These are phyloP conservation scores for Macrophya alboannulata DNA, from an alignment of 2,888 invertebrate genomes.

Conservation along the genomic window DNA sequence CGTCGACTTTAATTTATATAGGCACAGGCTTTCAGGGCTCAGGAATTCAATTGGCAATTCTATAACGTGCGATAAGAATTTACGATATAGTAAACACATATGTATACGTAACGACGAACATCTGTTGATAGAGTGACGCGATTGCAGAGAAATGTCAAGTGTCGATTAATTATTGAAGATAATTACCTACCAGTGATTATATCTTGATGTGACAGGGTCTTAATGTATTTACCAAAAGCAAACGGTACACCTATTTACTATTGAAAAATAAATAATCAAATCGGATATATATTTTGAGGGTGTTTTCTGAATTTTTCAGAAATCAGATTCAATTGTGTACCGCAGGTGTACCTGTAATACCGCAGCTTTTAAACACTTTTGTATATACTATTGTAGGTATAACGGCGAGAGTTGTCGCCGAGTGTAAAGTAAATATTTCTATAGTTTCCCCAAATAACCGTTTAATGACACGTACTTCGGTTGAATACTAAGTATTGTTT, in stretches of 20 bases:
- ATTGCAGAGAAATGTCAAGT: constrained; percentile 44
- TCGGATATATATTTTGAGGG: neutral
- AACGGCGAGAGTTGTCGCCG: neutral
- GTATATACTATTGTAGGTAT: neutral
- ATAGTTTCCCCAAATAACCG: neutral
- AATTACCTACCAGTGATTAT: constrained; percentile 23
- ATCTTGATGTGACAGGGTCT: neutral
- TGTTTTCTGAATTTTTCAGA: neutral
- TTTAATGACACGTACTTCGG: constrained; percentile 1
- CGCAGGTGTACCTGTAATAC: neutral
- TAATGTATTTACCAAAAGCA: neutral
- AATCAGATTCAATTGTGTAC: neutral
- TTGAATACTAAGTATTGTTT: constrained; percentile 19
- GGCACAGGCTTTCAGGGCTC: neutral
- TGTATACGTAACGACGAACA: constrained; percentile 34
- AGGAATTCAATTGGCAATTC: constrained; percentile 1
- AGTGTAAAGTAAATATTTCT: constrained; percentile 48
- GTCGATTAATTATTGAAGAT: constrained; percentile 44
- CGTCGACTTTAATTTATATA: neutral
- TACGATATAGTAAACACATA: neutral
- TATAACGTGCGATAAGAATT: constrained; percentile 2
- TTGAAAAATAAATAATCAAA: neutral
- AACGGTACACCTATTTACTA: neutral
- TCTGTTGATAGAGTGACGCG: constrained; percentile 18
- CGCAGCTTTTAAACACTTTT: neutral